Conservation (phyloP, 2,113 vertebrate species). For the Notiomystis cincta region DNA sequence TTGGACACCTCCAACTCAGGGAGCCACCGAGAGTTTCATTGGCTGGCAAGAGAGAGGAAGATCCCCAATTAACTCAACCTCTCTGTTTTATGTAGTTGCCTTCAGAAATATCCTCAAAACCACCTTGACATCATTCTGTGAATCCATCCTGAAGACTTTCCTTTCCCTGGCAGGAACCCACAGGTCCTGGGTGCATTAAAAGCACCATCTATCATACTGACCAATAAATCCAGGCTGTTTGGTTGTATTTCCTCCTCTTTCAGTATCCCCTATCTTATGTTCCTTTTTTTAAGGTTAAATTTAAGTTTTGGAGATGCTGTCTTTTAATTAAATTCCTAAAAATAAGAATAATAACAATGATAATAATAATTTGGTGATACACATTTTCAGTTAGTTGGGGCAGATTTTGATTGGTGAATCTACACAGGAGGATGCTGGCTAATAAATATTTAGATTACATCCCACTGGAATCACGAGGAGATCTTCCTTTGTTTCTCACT, state of each 20-base stretch:
- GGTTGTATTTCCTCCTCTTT: background rate
- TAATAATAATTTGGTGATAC: background rate
- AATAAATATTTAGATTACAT: background rate
- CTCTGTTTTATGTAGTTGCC: background rate
- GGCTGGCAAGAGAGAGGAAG: background rate
- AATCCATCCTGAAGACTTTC: background rate
- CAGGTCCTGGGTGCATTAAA: background rate
- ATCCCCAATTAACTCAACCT: background rate
- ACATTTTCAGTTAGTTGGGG: background rate
- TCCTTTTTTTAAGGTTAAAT: background rate
- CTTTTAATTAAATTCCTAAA: background rate
- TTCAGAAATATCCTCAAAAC: background rate
- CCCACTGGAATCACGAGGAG: background rate
- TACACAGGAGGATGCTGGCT: background rate
- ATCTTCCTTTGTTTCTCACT: background rate
- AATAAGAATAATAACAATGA: background rate
- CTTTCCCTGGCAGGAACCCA: background rate
- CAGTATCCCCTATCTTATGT: background rate
- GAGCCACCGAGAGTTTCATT: background rate
- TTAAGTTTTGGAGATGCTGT: background rate
- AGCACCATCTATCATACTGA: background rate
- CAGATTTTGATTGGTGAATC: background rate
- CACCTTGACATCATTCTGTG: background rate
- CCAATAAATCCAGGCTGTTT: background rate
- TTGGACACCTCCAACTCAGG: background rate